Evolutionary conservation across 2,113 vertebrate species (phyloP), one percentile per base, ranked within the genome.

Genomic region (Hydrochoerus hydrochaeris): DNA sequence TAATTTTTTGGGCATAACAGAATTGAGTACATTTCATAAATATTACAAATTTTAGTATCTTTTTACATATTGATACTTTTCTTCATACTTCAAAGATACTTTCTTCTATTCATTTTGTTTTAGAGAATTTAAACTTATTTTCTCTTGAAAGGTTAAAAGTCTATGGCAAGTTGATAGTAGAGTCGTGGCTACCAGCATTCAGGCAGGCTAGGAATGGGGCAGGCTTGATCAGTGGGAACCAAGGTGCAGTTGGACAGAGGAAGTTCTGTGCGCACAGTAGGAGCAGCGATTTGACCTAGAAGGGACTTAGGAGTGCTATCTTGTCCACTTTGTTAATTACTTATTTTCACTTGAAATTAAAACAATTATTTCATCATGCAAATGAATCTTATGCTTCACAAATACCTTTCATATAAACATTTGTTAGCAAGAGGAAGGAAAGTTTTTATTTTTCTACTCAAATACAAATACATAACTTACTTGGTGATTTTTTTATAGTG

Each of bases 11-110:
- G 5, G 41, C 93, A 4, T 93, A 87, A 71, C 0, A 87, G 54
- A 92, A 69, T 82, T 73, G 54, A 14, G 63, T 35, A 0, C 41
- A 52, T 69, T 88, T 88, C 35, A 94, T 69, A 77, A 57, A 85
- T 84, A 90, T 62, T 86, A 94, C 60, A 89, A 71, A 92, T 94
- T 93, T 88, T 32, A 85, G 1, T 46, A 84, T 94, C 49, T 90
- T 81, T 94, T 89, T 77, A 81, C 17, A 93, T 65, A 71, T 41
- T 93, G 12, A 41, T 90, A 28, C 24, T 35, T 22, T 65, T 92
- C 9, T 62, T 24, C 17, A 78, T 82, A 52, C 12, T 84, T 94
- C 67, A 81, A 91, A 52, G 11, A 52, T 91, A 91, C 46, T 94
- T 69, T 2, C n/a, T 84, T 73, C 38, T 86, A 54, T 19, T 67